phyloP scores from a whole-genome alignment of 2,888 invertebrate species.

The Hypena proboscidalis region DNA sequence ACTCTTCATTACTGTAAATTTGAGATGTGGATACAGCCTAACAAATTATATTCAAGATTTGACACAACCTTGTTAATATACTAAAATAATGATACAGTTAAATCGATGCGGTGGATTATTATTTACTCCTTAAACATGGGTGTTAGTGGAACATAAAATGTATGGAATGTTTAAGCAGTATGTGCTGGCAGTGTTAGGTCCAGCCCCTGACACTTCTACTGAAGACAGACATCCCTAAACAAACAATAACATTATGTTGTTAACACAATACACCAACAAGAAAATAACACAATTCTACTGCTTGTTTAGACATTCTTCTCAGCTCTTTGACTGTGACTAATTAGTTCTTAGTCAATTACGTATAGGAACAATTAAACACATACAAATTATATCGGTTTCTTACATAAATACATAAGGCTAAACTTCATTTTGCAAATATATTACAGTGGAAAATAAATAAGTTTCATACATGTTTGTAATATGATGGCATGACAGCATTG shows the following conservation, averaged over 20 bases:
- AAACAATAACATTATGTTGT: too few relatives aligned
- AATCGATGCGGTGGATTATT: constrained; percentile 36
- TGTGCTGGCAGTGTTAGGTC: constrained; percentile 31
- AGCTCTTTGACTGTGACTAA: too few relatives aligned
- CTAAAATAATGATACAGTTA: constrained; percentile 25
- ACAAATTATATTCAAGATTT: constrained; percentile 30
- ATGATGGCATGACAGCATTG: constrained; percentile 5
- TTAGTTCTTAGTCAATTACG: too few relatives aligned
- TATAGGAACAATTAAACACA: constrained; percentile 9
- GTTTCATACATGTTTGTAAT: neutral
- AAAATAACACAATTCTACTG: too few relatives aligned
- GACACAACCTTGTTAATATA: constrained; percentile 43
- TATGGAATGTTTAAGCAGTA: constrained; percentile 45
- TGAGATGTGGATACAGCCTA: constrained; percentile 15
- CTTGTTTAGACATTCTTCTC: too few relatives aligned
- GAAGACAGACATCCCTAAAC: neutral
- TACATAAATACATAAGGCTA: constrained; percentile 1
- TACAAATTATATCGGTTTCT: neutral
- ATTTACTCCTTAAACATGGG: constrained; percentile 38
- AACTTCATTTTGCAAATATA: constrained; percentile 9
- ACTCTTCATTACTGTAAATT: neutral
- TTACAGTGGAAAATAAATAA: constrained; percentile 11
- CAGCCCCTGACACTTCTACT: constrained; percentile 15
- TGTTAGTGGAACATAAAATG: constrained; percentile 33
- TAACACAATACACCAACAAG: too few relatives aligned